Evolutionary conservation across 2,797 vertebrate species (phyloP).

Genomic region (Vultur gryphus): DNA sequence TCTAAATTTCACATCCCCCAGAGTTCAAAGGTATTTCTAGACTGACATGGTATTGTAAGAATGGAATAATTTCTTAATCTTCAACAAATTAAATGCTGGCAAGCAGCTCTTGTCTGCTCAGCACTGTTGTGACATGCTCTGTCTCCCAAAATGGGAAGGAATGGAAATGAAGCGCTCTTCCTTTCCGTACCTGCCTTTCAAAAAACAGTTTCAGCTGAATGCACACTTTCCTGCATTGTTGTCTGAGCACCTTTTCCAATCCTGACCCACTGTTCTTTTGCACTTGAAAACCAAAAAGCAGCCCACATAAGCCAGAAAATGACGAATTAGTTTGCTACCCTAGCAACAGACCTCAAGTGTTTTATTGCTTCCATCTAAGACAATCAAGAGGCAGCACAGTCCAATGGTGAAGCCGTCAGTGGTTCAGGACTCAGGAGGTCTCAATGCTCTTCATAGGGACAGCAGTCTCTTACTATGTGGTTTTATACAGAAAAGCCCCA

Average conservation of each 20-base stretch:
- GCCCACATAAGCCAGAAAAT: background rate
- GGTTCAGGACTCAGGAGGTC: background rate
- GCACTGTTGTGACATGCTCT: conserved; percentile 25
- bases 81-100: conserved; percentile 58
- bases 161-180: background rate
- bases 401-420: background rate
- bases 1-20: background rate
- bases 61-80: conserved; percentile 39
- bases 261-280: background rate
- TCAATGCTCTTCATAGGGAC: background rate
- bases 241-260: background rate
- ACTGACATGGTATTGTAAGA: background rate
- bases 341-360: background rate
- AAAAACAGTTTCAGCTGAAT: background rate
- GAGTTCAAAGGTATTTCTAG: conserved; percentile 17
- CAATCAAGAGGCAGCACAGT: background rate
- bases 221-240: background rate
- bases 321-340: background rate
- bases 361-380: background rate
- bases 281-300: background rate
- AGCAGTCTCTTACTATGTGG: background rate
- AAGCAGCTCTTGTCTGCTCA: conserved; percentile 36
- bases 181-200: background rate
- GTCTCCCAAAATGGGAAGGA: background rate
- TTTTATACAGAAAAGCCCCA: background rate